Evolutionary conservation across 2,888 invertebrate species (phyloP), one percentile per base, ranked within the genome.

Genomic region (Exocentrus adspersus): DNA sequence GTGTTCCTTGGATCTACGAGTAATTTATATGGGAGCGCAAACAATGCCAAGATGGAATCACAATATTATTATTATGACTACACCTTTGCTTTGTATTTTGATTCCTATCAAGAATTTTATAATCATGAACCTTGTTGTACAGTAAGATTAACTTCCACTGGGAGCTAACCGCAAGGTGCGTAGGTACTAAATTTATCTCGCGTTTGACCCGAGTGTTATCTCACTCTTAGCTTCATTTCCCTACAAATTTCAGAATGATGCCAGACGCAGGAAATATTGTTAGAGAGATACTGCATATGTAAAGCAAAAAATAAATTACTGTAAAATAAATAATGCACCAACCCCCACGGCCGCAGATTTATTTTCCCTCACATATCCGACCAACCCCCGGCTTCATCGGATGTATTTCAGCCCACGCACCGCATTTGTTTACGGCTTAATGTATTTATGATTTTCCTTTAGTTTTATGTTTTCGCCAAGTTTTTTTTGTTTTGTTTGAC

Each of bases 401-500:
- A 37, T 42, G 21, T 45, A 45, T 28, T 62, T n/a, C 32, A 30
- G 28, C 45, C 21, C 19, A n/a, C 37, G 54, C 45, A 54, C 48
- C 60, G 48, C n/a, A n/a, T n/a, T 60, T 46, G 28, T 32, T 53
- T 61, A 59, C 48, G 14, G 46, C 54, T 51, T 53, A 56, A 43
- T 62, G 41, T 56, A 41, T 62, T 57, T 46, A 41, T 56, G 28
- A 30, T 62, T 56, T 61, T 63, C 60, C 60, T 37, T 66, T 68
- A 61, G 60, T 46, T 54, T n/a, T 54, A 43, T 57, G 41, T 64
- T 61, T 45, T 67, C 53, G 51, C 66, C 54, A 64, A 56, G 58
- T 62, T 70, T 68, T 67, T 64, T 76, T 75, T 72, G 70, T 77
- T 72, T 76, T 69, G 73, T 74, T 76, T 82, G 79, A 85, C 85